Evolutionary conservation across 2,113 vertebrate species (phyloP).

Genomic region (Daboia siamensis): DNA sequence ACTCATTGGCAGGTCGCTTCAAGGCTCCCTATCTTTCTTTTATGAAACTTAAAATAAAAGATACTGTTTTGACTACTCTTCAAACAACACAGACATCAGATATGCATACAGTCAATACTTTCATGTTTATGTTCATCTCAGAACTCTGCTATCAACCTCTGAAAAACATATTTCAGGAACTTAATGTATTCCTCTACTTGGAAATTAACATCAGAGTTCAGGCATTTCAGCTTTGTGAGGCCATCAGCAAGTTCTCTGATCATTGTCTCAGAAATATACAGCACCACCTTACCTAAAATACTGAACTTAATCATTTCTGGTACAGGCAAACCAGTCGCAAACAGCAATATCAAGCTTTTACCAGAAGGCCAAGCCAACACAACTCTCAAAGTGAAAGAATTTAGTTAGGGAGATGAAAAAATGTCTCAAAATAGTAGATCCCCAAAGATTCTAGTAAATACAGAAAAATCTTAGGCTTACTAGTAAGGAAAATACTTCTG

Average conservation of each 20-base stretch:
- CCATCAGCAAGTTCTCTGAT: background rate
- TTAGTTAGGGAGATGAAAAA: background rate
- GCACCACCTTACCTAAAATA: background rate
- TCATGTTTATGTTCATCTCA: background rate
- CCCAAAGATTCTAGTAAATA: background rate
- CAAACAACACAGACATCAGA: background rate
- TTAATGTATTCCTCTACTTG: background rate
- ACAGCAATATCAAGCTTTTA: background rate
- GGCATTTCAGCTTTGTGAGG: background rate
- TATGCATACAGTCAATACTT: background rate
- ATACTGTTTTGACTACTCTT: background rate
- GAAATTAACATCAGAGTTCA: background rate
- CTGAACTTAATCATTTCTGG: background rate
- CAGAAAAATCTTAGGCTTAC: conserved; percentile 51
- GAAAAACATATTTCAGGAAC: background rate
- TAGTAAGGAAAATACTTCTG: conserved; percentile 47
- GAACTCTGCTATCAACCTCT: background rate
- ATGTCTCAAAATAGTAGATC: background rate
- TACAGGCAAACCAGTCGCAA: background rate
- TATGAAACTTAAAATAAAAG: background rate
- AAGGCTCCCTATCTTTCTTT: background rate
- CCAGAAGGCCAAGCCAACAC: background rate
- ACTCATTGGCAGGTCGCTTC: background rate
- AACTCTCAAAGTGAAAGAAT: background rate
- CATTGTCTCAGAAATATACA: background rate